A percentile compares a stretch with the other conserved stretches of the same genome.
Conservation (phyloP, 1,140 invertebrate species). For the Platyscapa corneri region DNA sequence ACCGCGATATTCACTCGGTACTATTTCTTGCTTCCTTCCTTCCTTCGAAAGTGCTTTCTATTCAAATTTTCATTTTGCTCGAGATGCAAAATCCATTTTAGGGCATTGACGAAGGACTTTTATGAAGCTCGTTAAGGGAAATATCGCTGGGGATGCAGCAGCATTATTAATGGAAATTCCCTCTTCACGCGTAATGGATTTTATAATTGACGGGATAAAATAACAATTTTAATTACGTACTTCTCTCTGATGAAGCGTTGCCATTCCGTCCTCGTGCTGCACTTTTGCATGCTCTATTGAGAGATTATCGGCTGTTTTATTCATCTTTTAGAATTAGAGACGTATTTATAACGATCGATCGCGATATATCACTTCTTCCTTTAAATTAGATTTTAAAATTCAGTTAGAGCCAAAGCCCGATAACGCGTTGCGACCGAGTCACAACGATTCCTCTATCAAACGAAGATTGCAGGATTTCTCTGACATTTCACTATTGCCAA, state of each 20-base stretch:
- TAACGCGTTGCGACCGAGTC: not conserved
- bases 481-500: not conserved
- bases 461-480: no score
- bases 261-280: not conserved
- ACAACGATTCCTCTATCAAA: not conserved
- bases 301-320: no score
- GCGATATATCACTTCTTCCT: no score
- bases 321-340: no score
- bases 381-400: not conserved
- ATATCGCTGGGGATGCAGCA: not conserved
- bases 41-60: not conserved
- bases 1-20: slow-evolving; percentile 1
- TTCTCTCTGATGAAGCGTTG: not conserved
- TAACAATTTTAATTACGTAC: not conserved
- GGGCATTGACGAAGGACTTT: not conserved
- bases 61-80: slow-evolving; percentile 49
- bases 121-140: not conserved
- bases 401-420: not conserved
- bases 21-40: slow-evolving; percentile 34
- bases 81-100: not conserved
- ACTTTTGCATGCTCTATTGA: no score
- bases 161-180: not conserved
- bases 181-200: not conserved
- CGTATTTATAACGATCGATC: no score
- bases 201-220: not conserved